These are phyloP conservation scores for Phyllotis vaccarum DNA, from an alignment of 2,797 vertebrate species.

Conservation along the genomic window DNA sequence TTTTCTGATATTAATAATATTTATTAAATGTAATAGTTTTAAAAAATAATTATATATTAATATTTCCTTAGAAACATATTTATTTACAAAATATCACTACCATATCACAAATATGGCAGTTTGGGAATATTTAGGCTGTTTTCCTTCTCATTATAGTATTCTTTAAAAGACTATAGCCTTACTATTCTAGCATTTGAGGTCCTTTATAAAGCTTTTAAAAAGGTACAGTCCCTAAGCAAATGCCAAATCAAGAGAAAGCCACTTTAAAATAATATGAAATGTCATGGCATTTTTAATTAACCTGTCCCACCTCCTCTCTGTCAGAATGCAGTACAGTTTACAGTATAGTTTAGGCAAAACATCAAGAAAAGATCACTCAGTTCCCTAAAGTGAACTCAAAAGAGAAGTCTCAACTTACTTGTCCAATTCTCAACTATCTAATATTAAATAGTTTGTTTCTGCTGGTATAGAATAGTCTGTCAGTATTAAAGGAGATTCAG, in stretches of 20 bases:
- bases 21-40: too few relatives aligned
- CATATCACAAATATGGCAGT: neutral
- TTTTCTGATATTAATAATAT: neutral
- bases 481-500: neutral
- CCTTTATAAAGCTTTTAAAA: neutral
- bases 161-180: neutral
- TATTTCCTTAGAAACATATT: neutral
- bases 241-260: neutral
- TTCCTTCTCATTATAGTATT: neutral
- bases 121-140: neutral
- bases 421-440: neutral
- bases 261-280: neutral
- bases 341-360: neutral
- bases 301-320: neutral
- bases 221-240: neutral
- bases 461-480: neutral
- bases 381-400: neutral
- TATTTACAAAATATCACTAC: neutral
- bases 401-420: neutral
- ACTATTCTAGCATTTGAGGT: neutral
- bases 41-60: neutral
- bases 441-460: neutral
- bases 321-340: neutral
- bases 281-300: neutral
- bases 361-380: neutral